Evolutionary conservation across 2,113 vertebrate genomes (phyloP), one percentile per base, ranked within the genome.

Genomic region (Lepisosteus oculatus): DNA sequence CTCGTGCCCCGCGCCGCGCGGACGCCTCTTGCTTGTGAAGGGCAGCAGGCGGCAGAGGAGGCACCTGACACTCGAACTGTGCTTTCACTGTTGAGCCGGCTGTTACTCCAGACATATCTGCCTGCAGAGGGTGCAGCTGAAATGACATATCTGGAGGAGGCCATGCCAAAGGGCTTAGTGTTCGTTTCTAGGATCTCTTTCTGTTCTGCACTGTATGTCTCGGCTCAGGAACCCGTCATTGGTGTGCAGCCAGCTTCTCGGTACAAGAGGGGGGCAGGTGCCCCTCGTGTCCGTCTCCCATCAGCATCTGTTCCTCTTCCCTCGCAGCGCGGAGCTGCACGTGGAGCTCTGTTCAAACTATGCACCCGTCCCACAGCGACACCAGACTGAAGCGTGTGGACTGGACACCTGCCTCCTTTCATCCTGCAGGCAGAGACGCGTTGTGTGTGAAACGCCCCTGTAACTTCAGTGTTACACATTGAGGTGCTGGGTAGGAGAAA

Each of bases 151-250:
- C 81, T 84, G 65, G 78, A 55, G 66, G 29, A 11, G 57, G 57
- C 76, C 85, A 86, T 85, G 84, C 89, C 90, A 87, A 76, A 93
- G 90, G 90, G 90, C 91, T 93, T 73, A 43, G 9, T 87, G 65
- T 85, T 83, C 87, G 69, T 79, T 72, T 81, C 72, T 86, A 90
- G 89, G 86, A 74, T 89, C 87, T 87, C n/a, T 65, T 64, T 83
- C 29, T 29, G 29, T 86, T 9, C 76, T 82, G 75, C 74, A 87
- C 74, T 75, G 83, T 85, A 59, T 79, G 83, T 72, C 84, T 87
- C 86, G 88, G 83, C 90, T 93, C 91, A 93, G 91, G 89, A 92
- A 92, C 81, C 80, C 6, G 77, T 85, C 82, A 88, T 88, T 80
- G 81, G 80, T 88, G 3, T 75, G 76, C 86, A 89, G 83, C 83